phyloP scores from a whole-genome alignment of 2,888 invertebrate species.

The Callosobruchus maculatus region DNA sequence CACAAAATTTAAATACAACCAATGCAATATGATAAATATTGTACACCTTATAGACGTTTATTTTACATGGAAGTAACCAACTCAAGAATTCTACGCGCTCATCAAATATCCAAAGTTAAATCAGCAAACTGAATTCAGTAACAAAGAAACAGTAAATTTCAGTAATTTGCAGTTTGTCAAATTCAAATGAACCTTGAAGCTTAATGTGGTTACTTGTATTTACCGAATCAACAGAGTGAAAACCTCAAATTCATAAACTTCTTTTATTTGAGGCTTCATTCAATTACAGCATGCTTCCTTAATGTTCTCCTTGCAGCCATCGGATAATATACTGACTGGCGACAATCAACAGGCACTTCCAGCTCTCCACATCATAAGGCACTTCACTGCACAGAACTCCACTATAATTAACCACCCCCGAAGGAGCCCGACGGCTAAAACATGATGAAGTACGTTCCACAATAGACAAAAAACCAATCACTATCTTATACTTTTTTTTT shows the following conservation, averaged over 20 bases:
- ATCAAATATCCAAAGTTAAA: too few species aligned
- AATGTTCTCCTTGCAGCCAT: neutral
- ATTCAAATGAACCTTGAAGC: too few species aligned
- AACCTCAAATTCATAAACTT: too few species aligned
- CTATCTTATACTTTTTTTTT: neutral
- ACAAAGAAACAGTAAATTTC: neutral
- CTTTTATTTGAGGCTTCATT: too few species aligned
- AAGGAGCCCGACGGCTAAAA: neutral
- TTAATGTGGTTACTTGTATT: too few species aligned
- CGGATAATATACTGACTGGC: neutral
- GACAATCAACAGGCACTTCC: neutral
- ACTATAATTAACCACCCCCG: neutral
- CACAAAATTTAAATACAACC: neutral
- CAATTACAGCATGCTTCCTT: neutral
- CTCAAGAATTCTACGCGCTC: neutral
- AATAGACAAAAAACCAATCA: neutral
- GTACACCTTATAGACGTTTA: neutral
- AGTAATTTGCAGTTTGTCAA: neutral
- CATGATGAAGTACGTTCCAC: slow-evolving; percentile 1
- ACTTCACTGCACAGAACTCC: neutral
- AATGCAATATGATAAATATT: neutral
- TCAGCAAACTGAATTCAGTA: too few species aligned
- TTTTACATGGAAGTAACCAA: neutral
- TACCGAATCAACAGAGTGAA: too few species aligned
- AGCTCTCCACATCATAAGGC: neutral